These are phyloP conservation scores for Sebastes dallii DNA, from an alignment of 2,797 vertebrate species.

Conservation along the genomic window DNA sequence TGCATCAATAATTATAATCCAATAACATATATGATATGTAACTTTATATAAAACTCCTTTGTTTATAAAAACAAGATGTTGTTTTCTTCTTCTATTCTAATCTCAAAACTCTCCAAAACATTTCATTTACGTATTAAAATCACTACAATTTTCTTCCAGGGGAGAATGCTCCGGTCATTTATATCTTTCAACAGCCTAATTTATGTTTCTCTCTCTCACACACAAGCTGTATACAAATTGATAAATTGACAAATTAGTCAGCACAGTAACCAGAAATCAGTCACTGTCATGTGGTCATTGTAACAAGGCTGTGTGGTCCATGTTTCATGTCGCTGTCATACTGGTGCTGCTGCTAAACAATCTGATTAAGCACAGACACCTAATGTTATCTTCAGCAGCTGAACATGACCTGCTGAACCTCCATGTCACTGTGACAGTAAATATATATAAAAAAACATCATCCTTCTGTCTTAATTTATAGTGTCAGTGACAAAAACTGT, in stretches of 20 bases:
- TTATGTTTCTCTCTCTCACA: background rate
- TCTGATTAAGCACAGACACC: background rate
- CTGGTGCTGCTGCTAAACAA: background rate
- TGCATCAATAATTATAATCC: too few species aligned
- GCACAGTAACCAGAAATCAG: background rate
- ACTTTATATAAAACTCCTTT: background rate
- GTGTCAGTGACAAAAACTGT: too few species aligned
- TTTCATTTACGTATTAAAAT: background rate
- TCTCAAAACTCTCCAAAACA: background rate
- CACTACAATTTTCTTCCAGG: background rate
- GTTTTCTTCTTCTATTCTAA: background rate
- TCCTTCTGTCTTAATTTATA: too few species aligned
- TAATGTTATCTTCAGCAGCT: too few species aligned
- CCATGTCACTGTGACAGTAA: too few species aligned
- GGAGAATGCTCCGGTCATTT: rapidly evolving
- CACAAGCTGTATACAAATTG: background rate
- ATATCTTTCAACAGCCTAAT: background rate
- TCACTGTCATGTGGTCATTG: background rate
- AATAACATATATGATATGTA: too few species aligned
- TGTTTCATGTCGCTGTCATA: too few species aligned
- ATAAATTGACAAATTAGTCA: background rate
- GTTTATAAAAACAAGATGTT: background rate
- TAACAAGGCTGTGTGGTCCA: background rate
- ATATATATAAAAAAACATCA: too few species aligned
- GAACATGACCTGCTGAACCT: too few species aligned